Evolutionary conservation across 2,113 vertebrate genomes (phyloP), one percentile per base, ranked within the genome.

Genomic region (Stegastes partitus): DNA sequence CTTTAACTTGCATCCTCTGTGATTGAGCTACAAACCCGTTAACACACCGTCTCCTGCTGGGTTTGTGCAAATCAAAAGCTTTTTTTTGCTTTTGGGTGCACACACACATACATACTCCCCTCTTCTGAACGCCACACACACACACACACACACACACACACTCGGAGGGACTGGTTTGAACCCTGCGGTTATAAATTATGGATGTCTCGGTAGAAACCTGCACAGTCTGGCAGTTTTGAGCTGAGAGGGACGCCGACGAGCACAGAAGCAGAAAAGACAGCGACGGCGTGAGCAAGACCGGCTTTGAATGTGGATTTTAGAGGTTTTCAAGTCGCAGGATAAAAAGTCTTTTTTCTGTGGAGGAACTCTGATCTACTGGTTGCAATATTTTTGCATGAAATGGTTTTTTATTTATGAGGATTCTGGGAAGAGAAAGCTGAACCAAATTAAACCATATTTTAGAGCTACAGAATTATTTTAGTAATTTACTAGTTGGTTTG

Each of bases 141-240:
- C 18, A 42, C 61, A 49, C n/a, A 16, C 7, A 8, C 21, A 16
- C n/a, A 9, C 23, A 21, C 23, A 57, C 49, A 34, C 25, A 18
- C 53, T 25, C 68, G 58, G 34, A 39, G 1, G 14, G 0, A 0
- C 26, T 50, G 54, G 55, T 68, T 61, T 74, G 59, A 85, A 62
- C 63, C 67, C 15, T 62, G 25, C 11, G 25, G 59, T 16, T 64
- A 42, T 82, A 39, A 84, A 79, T 78, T 44, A 81, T 79, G 54
- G 49, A 81, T 73, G 73, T 54, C 9, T 56, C 4, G 26, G 51
- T 23, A 1, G 58, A 69, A 79, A 82, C 78, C 75, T 66, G 73
- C 61, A 69, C 66, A 37, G 45, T 74, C 57, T 16, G 78, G 59
- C 54, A 53, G 63, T 45, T 68, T 53, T 3, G 26, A 74, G 56